Base-by-base conservation (phyloP, 2,797 vertebrate genomes). In the Dipus sagitta region DNA sequence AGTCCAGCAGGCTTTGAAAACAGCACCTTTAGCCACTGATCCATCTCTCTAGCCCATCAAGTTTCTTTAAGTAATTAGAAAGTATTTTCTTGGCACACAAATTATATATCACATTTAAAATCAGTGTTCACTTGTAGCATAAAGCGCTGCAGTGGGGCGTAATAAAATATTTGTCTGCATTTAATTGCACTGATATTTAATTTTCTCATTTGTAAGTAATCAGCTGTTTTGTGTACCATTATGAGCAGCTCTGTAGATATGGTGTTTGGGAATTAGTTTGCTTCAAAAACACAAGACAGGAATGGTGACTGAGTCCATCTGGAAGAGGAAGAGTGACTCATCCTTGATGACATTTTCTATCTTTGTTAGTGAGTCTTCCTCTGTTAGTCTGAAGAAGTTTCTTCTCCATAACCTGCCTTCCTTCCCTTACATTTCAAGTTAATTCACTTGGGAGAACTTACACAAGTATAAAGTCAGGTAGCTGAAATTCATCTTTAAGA, bases 141-240 rank as follows among this genome's bases (percentile, higher is more conserved):
- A 94, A 96, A 88, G 93, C 62, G 80, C 24, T 94, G 80, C 80
- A 88, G 2, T 95, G 26, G 70, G 62, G 10, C 74, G 68, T 92
- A 92, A 89, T 93, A 88, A 96, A 52, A 93, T 96, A 65, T 88
- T 96, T 96, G 70, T 94, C 21, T 91, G 2, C 84, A 60, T 94
- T 97, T 96, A 94, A 97, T 93, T 92, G 93, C 77, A 65, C 32
- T 84, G 92, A 26, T 92, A 70, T 47, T 88, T 95, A 88, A 87
- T 97, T 97, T 97, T 97, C 91, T 91, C 95, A 97, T 97, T 97
- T 92, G 64, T 79, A 89, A 86, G 91, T 97, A 93, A 90, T 92
- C 86, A 78, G 75, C 94, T 96, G 86, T 93, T 96, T 96, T 86
- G 71, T 88, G 95, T 93, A 67, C 54, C 42, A 68, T 94, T 96